These are phyloP conservation scores for Acleris cristana DNA, from an alignment of 2,888 invertebrate species.

Conservation along the genomic window DNA sequence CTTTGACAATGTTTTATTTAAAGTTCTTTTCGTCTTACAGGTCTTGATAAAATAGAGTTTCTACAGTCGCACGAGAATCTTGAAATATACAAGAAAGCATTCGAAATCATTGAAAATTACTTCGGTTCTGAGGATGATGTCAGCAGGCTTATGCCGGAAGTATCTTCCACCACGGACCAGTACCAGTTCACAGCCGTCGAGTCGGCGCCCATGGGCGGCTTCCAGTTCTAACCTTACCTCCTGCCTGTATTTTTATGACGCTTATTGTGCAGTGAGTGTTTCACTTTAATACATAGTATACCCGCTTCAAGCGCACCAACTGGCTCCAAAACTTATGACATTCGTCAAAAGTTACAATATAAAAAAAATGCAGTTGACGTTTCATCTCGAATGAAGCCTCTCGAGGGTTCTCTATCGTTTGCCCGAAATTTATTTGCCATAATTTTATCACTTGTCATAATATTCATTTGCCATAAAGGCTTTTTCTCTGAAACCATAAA, in stretches of 20 bases:
- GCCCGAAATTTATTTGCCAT: no score
- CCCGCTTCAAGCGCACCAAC: no score
- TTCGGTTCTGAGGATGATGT: constrained; percentile 97
- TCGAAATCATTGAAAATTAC: constrained; percentile 97
- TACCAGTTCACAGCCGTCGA: constrained; percentile 89
- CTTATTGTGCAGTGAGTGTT: constrained; percentile 54
- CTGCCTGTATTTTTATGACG: constrained; percentile 42
- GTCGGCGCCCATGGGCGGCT: constrained; percentile 90
- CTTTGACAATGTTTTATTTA: background rate
- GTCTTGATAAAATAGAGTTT: constrained; percentile 98
- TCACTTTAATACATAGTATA: background rate
- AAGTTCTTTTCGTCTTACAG: constrained; percentile 73
- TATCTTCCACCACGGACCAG: constrained; percentile 89
- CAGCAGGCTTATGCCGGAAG: constrained; percentile 89
- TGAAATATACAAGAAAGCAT: constrained; percentile 98
- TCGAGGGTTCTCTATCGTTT: no score
- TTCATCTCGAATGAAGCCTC: no score
- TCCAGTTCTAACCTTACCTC: constrained; percentile 87
- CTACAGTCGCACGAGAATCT: constrained; percentile 98
- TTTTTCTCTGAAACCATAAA: no score
- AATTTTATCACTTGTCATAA: no score
- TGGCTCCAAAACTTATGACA: no score
- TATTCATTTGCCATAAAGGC: no score
- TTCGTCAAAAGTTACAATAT: no score
- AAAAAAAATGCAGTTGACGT: no score